Percentiles rank a stretch among this genome's conserved stretches.
phyloP scores from a whole-genome alignment of 2,113 vertebrate genomes.

The Zosterops borbonicus region DNA sequence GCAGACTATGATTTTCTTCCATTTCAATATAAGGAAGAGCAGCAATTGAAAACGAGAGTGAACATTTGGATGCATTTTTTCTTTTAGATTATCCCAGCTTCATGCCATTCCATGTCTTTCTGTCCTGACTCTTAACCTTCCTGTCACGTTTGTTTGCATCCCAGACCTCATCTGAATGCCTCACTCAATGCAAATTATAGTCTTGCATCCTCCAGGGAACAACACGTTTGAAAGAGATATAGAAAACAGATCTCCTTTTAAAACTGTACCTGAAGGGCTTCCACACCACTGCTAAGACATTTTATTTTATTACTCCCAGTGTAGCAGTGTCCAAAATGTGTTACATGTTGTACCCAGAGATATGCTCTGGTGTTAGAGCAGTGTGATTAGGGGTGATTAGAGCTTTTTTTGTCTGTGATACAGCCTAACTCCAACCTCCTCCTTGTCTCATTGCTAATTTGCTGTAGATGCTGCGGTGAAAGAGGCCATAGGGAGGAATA shows the following conservation, averaged over 20 bases:
- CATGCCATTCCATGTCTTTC: background rate
- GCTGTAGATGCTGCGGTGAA: background rate
- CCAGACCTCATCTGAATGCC: conserved; percentile 36
- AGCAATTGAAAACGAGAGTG: background rate
- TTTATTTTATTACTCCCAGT: background rate
- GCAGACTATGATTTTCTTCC: conserved; percentile 25
- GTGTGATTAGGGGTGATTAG: conserved; percentile 2
- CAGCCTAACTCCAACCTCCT: background rate
- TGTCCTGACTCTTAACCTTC: conserved; percentile 45
- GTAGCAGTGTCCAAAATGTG: background rate
- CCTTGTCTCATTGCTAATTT: conserved; percentile 27
- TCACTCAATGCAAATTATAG: conserved; percentile 20
- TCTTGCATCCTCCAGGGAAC: conserved; percentile 12
- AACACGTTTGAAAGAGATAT: background rate
- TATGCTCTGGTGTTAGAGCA: background rate
- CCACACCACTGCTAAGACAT: background rate
- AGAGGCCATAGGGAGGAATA: conserved; percentile 26
- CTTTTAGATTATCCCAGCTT: background rate
- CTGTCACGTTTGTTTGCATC: conserved; percentile 38
- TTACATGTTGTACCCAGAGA: background rate
- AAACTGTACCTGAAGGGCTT: conserved; percentile 33
- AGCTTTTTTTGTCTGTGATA: background rate
- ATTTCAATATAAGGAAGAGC: conserved; percentile 7
- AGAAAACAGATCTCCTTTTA: conserved; percentile 10
- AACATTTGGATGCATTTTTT: background rate